Evolutionary conservation across 2,888 invertebrate species (phyloP).

Genomic region (Caenorhabditis macrosperma): DNA sequence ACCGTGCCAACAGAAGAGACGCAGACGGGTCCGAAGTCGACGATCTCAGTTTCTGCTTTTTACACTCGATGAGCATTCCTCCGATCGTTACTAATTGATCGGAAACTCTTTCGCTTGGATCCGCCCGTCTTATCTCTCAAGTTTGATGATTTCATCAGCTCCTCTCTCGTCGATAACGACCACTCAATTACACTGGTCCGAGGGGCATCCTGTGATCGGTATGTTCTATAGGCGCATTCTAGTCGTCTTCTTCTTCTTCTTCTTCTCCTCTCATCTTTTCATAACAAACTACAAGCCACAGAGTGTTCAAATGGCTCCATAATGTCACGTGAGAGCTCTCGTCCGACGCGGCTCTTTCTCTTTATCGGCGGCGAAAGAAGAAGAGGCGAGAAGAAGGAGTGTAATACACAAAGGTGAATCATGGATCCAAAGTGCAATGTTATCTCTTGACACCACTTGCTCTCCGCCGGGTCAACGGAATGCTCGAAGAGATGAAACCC

Average conservation of each 20-base stretch:
- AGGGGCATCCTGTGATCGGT: no score
- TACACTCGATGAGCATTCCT: not conserved
- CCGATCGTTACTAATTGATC: not conserved
- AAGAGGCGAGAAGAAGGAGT: not conserved
- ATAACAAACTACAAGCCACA: constrained; percentile 17
- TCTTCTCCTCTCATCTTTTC: not conserved
- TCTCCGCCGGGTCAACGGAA: not conserved
- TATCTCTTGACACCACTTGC: constrained; percentile 10
- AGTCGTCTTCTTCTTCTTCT: no score
- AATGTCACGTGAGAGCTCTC: constrained; percentile 13
- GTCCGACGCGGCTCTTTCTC: not conserved
- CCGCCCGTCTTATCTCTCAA: constrained; percentile 1
- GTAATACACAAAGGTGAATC: constrained; percentile 31
- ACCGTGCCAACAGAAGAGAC: no score
- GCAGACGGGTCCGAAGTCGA: not conserved
- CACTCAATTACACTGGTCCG: not conserved
- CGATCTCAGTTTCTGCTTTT: not conserved
- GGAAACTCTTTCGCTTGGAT: not conserved
- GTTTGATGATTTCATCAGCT: constrained; percentile 20
- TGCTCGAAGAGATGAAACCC: constrained; percentile 9
- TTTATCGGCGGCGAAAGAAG: not conserved
- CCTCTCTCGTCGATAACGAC: not conserved
- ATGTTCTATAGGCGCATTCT: no score
- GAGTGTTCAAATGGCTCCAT: constrained; percentile 8
- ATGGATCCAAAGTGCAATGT: constrained; percentile 18